These are phyloP conservation scores for Dipus sagitta DNA, from an alignment of 2,797 vertebrate genomes.

Conservation along the genomic window DNA sequence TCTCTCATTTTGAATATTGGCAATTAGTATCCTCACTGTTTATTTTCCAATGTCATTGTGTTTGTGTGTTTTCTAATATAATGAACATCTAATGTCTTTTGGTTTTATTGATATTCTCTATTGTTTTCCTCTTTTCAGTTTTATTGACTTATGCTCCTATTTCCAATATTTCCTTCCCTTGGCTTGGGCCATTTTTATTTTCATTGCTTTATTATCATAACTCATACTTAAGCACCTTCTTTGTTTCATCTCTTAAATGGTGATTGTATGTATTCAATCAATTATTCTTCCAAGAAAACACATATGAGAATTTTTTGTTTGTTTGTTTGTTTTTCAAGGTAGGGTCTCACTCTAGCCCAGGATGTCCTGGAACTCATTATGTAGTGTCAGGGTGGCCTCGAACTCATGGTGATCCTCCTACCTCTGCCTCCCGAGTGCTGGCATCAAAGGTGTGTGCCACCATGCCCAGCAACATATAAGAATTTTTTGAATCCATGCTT, in stretches of 20 bases:
- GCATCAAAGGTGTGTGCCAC: no score
- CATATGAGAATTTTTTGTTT: background rate
- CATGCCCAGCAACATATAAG: no score
- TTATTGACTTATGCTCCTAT: background rate
- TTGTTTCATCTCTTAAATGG: constrained; percentile 51
- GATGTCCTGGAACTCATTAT: no score
- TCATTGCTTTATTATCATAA: background rate
- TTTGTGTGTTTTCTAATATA: background rate
- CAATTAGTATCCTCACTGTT: background rate
- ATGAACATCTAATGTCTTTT: constrained; percentile 1
- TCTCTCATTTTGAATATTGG: background rate
- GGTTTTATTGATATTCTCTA: constrained; percentile 3
- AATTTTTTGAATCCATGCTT: background rate
- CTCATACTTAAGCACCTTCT: background rate
- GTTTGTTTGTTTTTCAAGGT: no score
- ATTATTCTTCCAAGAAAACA: constrained; percentile 29
- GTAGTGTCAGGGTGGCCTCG: no score
- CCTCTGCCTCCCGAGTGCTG: no score
- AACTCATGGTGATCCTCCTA: no score
- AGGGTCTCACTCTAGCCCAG: no score
- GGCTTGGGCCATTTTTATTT: background rate
- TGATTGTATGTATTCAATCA: background rate
- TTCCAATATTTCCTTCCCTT: constrained; percentile 16
- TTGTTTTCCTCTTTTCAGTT: constrained; percentile 24
- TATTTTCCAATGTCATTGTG: background rate